Conservation (phyloP, 2,888 invertebrate species). For the Stenotaenia linearis region DNA sequence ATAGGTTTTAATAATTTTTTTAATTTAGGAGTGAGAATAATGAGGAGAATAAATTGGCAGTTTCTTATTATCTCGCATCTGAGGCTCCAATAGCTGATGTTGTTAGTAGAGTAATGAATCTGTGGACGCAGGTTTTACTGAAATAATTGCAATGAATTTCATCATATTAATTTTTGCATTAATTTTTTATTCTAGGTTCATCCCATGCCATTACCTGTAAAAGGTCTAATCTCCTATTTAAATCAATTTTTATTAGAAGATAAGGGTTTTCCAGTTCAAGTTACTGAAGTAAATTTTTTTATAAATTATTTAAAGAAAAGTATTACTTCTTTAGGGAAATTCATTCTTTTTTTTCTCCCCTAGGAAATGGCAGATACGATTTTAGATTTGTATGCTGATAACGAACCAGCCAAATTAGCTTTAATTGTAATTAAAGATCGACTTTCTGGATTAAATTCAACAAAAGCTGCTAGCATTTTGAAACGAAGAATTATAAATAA, state of each 20-base stretch:
- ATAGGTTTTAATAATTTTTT: not conserved
- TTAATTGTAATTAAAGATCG: not conserved
- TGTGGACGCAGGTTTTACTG: conserved; percentile 17
- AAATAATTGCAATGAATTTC: not conserved
- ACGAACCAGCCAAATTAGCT: conserved; percentile 6
- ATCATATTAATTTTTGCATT: not conserved
- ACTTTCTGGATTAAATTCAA: not conserved
- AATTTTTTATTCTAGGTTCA: not conserved
- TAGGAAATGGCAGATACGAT: conserved; percentile 28
- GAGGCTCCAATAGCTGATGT: not conserved
- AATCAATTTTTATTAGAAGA: conserved; percentile 18
- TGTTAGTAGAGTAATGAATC: conserved; percentile 8
- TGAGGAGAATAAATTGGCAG: conserved; percentile 26
- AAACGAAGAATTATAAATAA: conserved; percentile 16
- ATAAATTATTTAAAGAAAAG: not conserved
- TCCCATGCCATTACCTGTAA: conserved; percentile 29
- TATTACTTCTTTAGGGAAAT: not conserved
- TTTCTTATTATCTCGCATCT: conserved; percentile 19
- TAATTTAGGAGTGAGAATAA: conserved; percentile 22
- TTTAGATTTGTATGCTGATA: conserved; percentile 27
- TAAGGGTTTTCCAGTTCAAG: not conserved
- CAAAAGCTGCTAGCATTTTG: conserved; percentile 1
- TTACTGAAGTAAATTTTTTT: not conserved
- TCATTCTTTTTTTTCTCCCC: no score
- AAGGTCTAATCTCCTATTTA: conserved; percentile 21